Conservation (phyloP, 2,888 invertebrate species). For the Drosophila affinis region DNA sequence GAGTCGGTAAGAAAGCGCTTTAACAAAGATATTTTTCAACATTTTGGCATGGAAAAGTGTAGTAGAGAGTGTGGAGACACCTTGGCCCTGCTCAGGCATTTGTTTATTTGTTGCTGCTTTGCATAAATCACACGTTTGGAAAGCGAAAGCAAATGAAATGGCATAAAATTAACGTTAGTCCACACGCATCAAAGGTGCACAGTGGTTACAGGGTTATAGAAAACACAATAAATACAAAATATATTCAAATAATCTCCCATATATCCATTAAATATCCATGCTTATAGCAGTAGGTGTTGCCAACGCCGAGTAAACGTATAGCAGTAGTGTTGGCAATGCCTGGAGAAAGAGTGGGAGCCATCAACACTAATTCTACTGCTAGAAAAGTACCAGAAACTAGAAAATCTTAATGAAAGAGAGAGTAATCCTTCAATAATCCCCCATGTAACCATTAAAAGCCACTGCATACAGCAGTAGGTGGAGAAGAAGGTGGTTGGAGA, state of each 20-base stretch:
- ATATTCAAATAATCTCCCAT: no score
- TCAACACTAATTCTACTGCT: no score
- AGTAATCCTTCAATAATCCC: no score
- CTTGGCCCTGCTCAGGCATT: conserved; percentile 50
- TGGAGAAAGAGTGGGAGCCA: no score
- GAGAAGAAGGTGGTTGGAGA: no score
- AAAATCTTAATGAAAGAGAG: no score
- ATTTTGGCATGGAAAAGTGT: conserved; percentile 15
- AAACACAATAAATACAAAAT: background rate
- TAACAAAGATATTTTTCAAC: background rate
- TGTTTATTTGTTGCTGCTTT: conserved; percentile 74
- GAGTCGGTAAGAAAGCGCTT: background rate
- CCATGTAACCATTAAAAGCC: background rate
- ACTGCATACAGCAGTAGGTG: background rate
- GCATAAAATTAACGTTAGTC: conserved; percentile 74
- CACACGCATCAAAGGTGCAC: conserved; percentile 50
- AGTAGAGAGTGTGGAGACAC: conserved; percentile 53
- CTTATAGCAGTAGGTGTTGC: background rate
- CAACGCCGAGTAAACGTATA: background rate
- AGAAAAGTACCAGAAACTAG: background rate
- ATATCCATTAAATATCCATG: background rate
- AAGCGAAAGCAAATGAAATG: conserved; percentile 62
- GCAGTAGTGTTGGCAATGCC: no score
- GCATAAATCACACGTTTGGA: conserved; percentile 75
- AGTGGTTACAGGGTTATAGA: conserved; percentile 15